phyloP scores from a whole-genome alignment of 2,888 invertebrate genomes.

The Cheilosia grossa region DNA sequence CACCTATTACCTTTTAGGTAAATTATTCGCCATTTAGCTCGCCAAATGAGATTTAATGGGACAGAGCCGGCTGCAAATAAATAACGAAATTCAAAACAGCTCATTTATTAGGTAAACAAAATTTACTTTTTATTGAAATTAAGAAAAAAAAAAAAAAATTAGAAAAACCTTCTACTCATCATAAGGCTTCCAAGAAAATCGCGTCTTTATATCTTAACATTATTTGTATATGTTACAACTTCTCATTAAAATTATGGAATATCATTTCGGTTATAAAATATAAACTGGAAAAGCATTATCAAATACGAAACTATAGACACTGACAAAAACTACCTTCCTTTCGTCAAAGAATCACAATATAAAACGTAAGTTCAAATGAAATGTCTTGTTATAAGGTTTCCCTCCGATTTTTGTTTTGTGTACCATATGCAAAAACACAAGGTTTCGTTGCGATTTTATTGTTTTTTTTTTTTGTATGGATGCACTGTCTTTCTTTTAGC shows the following conservation, averaged over 20 bases:
- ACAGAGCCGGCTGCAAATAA: neutral
- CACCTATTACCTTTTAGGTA: neutral
- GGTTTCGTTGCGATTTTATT: neutral
- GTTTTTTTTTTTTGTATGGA: neutral
- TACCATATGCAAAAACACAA: neutral
- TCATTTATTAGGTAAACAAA: constrained; percentile 20
- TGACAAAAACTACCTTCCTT: neutral
- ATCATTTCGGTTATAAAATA: constrained; percentile 59
- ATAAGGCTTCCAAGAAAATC: constrained; percentile 19
- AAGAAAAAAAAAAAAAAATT: neutral
- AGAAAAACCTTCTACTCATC: constrained; percentile 26
- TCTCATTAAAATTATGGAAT: constrained; percentile 56
- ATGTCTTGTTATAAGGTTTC: neutral
- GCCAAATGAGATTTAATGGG: neutral
- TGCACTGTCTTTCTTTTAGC: constrained; percentile 40
- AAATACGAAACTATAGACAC: constrained; percentile 12
- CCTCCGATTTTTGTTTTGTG: neutral
- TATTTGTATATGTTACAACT: constrained; percentile 21
- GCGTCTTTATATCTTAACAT: constrained; percentile 35
- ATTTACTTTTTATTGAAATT: constrained; percentile 6
- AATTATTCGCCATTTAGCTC: constrained; percentile 18
- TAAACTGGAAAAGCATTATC: constrained; percentile 35
- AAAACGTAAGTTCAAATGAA: neutral
- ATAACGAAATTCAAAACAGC: too few species aligned
- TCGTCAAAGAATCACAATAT: constrained; percentile 41